A percentile compares a stretch with the other conserved stretches of the same genome.
phyloP scores from a whole-genome alignment of 2,888 invertebrate genomes.

The Dolichomitus sp. region DNA sequence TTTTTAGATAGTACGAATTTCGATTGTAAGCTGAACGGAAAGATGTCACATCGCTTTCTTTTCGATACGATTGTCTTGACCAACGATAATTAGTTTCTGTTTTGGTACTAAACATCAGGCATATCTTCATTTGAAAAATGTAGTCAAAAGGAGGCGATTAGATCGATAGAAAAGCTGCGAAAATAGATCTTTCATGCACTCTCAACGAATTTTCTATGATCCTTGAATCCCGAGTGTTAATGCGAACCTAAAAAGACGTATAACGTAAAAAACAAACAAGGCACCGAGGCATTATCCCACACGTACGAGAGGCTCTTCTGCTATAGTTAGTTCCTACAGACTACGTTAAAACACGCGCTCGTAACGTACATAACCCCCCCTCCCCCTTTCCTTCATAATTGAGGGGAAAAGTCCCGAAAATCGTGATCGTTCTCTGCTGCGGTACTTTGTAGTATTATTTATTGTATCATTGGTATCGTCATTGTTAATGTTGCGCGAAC shows the following conservation, averaged over 20 bases:
- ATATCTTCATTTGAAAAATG: conserved; percentile 6
- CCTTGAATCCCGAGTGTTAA: conserved; percentile 32
- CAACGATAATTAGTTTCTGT: not conserved
- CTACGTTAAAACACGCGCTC: conserved; percentile 52
- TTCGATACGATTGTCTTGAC: conserved; percentile 11
- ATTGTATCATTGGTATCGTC: conserved; percentile 59
- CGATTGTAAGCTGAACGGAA: conserved; percentile 3
- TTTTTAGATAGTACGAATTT: conserved; percentile 18
- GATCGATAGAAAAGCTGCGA: conserved; percentile 1
- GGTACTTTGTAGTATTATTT: conserved; percentile 59
- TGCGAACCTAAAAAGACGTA: conserved; percentile 38
- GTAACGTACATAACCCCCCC: conserved; percentile 19
- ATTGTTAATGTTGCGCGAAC: conserved; percentile 41
- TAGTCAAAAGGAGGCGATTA: conserved; percentile 4
- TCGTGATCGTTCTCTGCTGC: conserved; percentile 57
- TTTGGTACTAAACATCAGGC: not conserved
- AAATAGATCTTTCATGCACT: conserved; percentile 13
- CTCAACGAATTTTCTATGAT: conserved; percentile 29
- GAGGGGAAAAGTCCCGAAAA: conserved; percentile 21
- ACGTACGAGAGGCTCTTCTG: conserved; percentile 47
- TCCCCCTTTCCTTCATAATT: conserved; percentile 23
- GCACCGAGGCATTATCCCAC: conserved; percentile 37
- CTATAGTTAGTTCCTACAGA: conserved; percentile 68
- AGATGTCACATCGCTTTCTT: not conserved
- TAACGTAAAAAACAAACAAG: conserved; percentile 48